Percentiles rank a stretch among this genome's conserved stretches.
phyloP scores from a whole-genome alignment of 2,888 invertebrate genomes.

The Chironomus riparius region DNA sequence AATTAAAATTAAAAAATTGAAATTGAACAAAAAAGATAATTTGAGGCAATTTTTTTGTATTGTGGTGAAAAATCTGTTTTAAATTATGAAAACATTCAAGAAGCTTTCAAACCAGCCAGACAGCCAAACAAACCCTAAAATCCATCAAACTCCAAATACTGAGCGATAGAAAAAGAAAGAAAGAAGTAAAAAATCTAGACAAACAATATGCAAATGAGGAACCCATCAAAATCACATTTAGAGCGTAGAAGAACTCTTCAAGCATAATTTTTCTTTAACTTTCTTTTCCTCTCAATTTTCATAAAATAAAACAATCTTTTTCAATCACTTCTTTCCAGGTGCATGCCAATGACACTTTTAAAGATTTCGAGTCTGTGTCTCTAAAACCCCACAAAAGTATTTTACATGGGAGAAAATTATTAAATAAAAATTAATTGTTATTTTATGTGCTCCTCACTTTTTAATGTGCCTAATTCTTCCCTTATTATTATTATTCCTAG shows the following conservation, averaged over 20 bases:
- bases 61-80: too few relatives aligned
- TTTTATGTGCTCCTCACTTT: not conserved
- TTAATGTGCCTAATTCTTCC: too few relatives aligned
- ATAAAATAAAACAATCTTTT: not conserved
- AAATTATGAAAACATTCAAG: too few relatives aligned
- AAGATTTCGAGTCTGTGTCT: not conserved
- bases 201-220: conserved; percentile 39
- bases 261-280: not conserved
- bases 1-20: conserved; percentile 4
- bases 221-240: conserved; percentile 44
- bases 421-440: not conserved
- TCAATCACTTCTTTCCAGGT: conserved; percentile 12
- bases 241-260: conserved; percentile 29
- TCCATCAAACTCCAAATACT: too few relatives aligned
- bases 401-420: not conserved
- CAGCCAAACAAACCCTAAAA: too few relatives aligned
- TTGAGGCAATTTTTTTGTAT: conserved; percentile 1
- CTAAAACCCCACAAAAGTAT: not conserved
- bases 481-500: too few relatives aligned
- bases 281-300: not conserved
- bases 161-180: not conserved
- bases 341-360: not conserved
- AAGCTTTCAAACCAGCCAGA: too few relatives aligned
- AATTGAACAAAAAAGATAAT: not conserved
- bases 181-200: conserved; percentile 10